These are phyloP conservation scores for Tachuris rubrigastra DNA, from an alignment of 2,113 vertebrate species.

Conservation along the genomic window DNA sequence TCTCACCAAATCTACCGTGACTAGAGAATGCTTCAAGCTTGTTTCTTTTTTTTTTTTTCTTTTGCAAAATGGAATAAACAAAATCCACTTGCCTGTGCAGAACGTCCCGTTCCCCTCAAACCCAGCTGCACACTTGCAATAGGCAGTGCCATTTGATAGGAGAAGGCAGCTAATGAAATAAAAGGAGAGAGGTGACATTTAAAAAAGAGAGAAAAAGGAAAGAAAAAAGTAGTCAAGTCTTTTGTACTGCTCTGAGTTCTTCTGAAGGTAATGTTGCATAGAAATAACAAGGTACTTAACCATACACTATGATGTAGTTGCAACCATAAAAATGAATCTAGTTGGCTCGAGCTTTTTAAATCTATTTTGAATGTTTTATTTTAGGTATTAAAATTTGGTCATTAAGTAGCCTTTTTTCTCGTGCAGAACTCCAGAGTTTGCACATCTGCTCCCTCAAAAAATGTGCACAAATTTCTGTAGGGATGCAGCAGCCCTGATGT, in stretches of 20 bases:
- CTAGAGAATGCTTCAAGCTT: not conserved
- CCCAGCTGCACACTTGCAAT: constrained; percentile 86
- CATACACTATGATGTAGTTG: not conserved
- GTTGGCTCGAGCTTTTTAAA: not conserved
- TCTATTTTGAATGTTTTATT: not conserved
- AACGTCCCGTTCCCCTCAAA: constrained; percentile 88
- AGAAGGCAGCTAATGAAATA: constrained; percentile 76
- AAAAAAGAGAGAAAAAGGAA: not conserved
- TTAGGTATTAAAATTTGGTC: not conserved
- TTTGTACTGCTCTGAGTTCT: not conserved
- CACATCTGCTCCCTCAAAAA: not conserved
- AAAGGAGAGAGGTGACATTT: not conserved
- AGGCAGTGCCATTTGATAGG: constrained; percentile 31
- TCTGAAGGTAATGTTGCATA: not conserved
- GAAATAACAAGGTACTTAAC: not conserved
- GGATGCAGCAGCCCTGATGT: not conserved
- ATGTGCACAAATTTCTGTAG: not conserved
- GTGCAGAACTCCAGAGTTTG: not conserved
- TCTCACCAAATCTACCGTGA: not conserved
- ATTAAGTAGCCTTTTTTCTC: not conserved
- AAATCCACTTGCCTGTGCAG: constrained; percentile 80
- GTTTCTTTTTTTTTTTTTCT: not conserved
- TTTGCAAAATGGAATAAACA: not conserved
- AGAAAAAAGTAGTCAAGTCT: not conserved
- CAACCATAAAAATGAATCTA: not conserved